These are phyloP conservation scores for Prosopocoilus inquinatus DNA, from an alignment of 2,888 invertebrate genomes.

Conservation along the genomic window DNA sequence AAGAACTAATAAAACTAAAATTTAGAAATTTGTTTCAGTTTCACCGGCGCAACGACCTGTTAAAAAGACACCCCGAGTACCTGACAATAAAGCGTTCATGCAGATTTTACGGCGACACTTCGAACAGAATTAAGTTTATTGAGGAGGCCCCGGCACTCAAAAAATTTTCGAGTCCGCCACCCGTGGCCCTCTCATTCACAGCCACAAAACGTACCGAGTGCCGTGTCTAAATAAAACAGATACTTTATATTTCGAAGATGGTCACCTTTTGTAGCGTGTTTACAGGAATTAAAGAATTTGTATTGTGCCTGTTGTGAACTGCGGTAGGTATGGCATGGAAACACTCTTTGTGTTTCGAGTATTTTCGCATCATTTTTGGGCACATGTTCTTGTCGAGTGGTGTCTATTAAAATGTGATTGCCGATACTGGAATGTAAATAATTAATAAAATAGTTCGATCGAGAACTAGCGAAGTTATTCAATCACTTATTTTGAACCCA, in stretches of 20 bases:
- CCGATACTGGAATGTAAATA: too few species aligned
- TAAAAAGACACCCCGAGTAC: too few species aligned
- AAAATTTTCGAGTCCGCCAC: not conserved
- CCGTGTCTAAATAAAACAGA: slow-evolving; percentile 40
- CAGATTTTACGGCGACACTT: too few species aligned
- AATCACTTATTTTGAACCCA: too few species aligned
- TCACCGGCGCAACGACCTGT: slow-evolving; percentile 17
- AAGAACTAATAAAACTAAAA: slow-evolving; percentile 41
- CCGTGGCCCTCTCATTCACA: not conserved
- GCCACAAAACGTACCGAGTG: slow-evolving; percentile 37
- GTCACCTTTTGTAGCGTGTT: slow-evolving; percentile 28
- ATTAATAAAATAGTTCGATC: too few species aligned
- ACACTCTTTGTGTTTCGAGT: slow-evolving; percentile 21
- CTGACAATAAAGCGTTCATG: too few species aligned
- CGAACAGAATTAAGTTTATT: too few species aligned
- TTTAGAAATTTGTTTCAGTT: slow-evolving; percentile 45
- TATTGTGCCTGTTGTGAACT: slow-evolving; percentile 34
- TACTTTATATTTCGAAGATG: slow-evolving; percentile 29
- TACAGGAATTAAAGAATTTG: slow-evolving; percentile 25
- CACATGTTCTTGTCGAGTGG: not conserved
- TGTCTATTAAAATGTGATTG: too few species aligned
- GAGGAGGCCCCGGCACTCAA: not conserved
- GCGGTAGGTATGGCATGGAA: slow-evolving; percentile 41
- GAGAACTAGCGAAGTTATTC: too few species aligned
- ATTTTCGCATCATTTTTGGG: not conserved